phyloP scores from a whole-genome alignment of 2,797 vertebrate genomes.

The Arnoldichthys spilopterus region DNA sequence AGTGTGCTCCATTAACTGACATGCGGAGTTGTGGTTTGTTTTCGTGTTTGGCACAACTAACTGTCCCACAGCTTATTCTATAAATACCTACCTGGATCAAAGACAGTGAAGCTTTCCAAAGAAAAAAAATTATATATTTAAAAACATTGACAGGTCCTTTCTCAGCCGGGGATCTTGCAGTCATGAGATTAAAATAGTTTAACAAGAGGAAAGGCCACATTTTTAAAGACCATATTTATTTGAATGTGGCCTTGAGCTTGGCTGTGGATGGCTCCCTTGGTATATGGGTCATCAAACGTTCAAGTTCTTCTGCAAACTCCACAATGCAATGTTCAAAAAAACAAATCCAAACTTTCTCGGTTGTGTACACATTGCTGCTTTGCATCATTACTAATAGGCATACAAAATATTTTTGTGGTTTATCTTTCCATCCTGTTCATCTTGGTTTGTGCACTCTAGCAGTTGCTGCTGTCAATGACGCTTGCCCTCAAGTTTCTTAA shows the following conservation, averaged over 20 bases:
- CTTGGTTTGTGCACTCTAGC: conserved; percentile 54
- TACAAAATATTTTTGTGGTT: conserved; percentile 51
- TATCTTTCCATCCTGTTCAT: conserved; percentile 58
- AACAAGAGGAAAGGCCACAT: conserved; percentile 57
- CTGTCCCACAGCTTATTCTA: conserved; percentile 55
- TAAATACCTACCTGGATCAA: conserved; percentile 66
- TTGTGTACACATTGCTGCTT: conserved; percentile 56
- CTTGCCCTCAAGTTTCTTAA: conserved; percentile 67
- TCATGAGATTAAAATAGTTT: conserved; percentile 69
- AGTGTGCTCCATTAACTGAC: conserved; percentile 19
- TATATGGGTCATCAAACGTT: conserved; percentile 60
- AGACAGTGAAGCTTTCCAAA: conserved; percentile 53
- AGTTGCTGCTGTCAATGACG: conserved; percentile 66
- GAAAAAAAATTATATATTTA: conserved; percentile 16
- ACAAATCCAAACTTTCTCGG: conserved; percentile 56
- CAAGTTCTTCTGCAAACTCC: conserved; percentile 48
- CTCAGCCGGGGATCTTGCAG: conserved; percentile 61
- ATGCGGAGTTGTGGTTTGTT: conserved; percentile 28
- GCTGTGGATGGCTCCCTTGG: conserved; percentile 44
- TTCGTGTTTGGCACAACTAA: conserved; percentile 46
- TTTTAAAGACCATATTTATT: conserved; percentile 64
- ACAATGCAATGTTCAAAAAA: conserved; percentile 57
- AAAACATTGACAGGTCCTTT: conserved; percentile 63
- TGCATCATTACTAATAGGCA: conserved; percentile 43
- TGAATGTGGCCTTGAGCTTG: conserved; percentile 57